Percentiles rank a stretch among this genome's conserved stretches.
Conservation (phyloP, 2,797 vertebrate genomes). For the Rhincodon typus region DNA sequence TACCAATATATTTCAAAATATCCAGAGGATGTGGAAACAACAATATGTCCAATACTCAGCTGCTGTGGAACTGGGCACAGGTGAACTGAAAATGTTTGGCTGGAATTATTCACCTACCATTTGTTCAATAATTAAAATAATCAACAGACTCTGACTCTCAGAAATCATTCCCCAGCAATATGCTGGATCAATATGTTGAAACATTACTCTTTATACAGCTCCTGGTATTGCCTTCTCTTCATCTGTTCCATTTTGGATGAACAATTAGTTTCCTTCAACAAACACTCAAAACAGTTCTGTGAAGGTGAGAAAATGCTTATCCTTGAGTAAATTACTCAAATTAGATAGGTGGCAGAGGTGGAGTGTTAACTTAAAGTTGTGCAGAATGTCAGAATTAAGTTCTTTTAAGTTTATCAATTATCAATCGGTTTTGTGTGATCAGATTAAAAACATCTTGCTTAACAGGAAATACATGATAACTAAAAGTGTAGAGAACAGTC, state of each 20-base stretch:
- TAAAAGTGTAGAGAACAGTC: background rate
- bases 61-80: background rate
- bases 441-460: background rate
- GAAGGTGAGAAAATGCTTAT: background rate
- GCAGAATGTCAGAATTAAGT: background rate
- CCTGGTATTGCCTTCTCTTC: background rate
- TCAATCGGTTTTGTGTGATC: background rate
- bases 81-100: background rate
- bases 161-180: background rate
- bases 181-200: background rate
- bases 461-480: background rate
- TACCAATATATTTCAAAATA: background rate
- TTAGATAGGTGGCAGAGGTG: background rate
- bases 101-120: background rate
- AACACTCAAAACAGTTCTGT: background rate
- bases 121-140: background rate
- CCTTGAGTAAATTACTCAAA: background rate
- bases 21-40: background rate
- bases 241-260: background rate
- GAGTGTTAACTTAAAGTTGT: background rate
- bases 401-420: constrained; percentile 5
- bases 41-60: background rate
- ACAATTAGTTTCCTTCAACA: background rate
- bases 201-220: background rate
- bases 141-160: background rate